phyloP scores from a whole-genome alignment of 2,113 vertebrate species.

The Petrocephalus microphthalmus region DNA sequence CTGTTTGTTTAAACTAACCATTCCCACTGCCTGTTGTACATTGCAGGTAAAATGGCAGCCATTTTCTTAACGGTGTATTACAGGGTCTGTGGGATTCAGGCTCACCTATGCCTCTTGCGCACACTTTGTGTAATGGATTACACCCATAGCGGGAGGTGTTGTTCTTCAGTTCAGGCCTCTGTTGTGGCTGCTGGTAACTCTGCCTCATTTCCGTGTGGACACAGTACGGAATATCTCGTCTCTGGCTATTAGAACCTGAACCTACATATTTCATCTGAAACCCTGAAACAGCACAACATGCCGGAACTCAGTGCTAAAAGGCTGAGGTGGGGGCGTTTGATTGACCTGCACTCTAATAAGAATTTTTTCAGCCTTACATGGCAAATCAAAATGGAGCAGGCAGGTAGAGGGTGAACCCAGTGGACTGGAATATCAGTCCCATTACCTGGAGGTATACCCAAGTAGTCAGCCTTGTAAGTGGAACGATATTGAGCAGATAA shows the following conservation, averaged over 20 bases:
- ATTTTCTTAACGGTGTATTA: neutral
- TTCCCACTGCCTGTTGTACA: neutral
- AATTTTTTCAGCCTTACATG: neutral
- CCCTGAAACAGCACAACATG: slow-evolving; percentile 41
- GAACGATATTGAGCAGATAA: slow-evolving; percentile 61
- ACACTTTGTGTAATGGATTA: slow-evolving; percentile 37
- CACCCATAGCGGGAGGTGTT: slow-evolving; percentile 51
- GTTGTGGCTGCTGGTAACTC: slow-evolving; percentile 51
- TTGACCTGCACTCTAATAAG: neutral
- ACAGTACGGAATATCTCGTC: slow-evolving; percentile 29
- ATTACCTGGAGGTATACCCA: slow-evolving; percentile 58
- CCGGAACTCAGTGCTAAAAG: neutral
- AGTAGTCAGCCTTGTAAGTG: slow-evolving; percentile 62
- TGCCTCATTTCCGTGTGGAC: slow-evolving; percentile 57
- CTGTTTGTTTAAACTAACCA: neutral
- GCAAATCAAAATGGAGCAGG: neutral
- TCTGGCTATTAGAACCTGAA: slow-evolving; percentile 33
- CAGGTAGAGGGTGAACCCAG: neutral
- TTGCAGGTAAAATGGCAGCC: neutral
- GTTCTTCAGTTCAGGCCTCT: slow-evolving; percentile 47
- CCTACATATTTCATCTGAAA: slow-evolving; percentile 37
- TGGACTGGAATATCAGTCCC: neutral
- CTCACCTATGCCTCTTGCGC: slow-evolving; percentile 59
- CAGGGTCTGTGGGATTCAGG: neutral
- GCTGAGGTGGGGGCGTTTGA: neutral